Base-by-base conservation (phyloP, 2,113 vertebrate genomes). In the Ciconia stormi region DNA sequence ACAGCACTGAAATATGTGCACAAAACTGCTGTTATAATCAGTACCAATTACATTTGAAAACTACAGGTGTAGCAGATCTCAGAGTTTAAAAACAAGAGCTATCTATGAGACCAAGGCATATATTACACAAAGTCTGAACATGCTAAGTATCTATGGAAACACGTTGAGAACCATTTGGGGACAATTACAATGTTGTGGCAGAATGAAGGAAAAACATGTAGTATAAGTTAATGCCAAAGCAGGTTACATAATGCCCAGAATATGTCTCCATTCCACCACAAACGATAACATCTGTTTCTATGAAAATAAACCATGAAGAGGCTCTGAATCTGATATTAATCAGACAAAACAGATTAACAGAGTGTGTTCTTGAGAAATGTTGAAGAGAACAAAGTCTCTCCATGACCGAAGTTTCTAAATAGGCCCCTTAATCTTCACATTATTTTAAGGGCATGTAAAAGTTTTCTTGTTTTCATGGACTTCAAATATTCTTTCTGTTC, bases 281-380 rank as follows among this genome's bases (percentile, higher is more conserved):
- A 96, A 95, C 0, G 56, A 87, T 97, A 98, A 97, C 93, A 97
- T 96, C 94, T 96, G 97, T 82, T 97, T 88, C 78, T 90, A 59
- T 30, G 40, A 90, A 89, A 96, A 97, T 87, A 85, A 92, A 81
- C 77, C 29, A 89, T 19, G 25, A 61, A 81, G 66, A 81, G 73
- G 86, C 59, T 93, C 70, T 56, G 74, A 91, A 95, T 94, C 65
- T 80, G 82, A 94, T 82, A 73, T 80, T 78, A 79, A 94, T 96
- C 82, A 94, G 71, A 85, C 81, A 90, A 83, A 93, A 71, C 85
- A 87, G 67, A 91, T 92, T 77, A 91, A 90, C 11, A 82, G 50
- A 77, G 16, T 30, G 58, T 15, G 46, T 32, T 93, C 50, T 58
- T 82, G 70, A 93, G 82, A 96, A 91, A 88, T 23, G 19, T 6